Evolutionary conservation across 2,797 vertebrate species (phyloP).

Genomic region (Antrozous pallidus): DNA sequence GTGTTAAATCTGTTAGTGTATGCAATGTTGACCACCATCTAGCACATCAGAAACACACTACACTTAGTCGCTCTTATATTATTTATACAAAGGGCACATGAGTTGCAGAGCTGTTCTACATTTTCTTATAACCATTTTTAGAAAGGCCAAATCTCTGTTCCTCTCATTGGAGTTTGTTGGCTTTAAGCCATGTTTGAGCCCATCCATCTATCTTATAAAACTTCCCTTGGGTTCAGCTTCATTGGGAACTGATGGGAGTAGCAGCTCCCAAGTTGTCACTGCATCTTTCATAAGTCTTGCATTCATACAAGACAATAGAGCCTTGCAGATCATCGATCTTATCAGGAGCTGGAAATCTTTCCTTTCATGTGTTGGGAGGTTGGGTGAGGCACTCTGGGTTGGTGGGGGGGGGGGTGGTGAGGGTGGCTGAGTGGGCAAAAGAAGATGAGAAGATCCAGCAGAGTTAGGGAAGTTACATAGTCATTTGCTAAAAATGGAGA

Average conservation of each 20-base stretch:
- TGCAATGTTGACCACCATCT: not conserved
- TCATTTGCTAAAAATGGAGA: constrained; percentile 46
- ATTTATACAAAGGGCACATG: not conserved
- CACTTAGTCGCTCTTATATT: not conserved
- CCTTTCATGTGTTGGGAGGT: not conserved
- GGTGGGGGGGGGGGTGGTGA: not conserved
- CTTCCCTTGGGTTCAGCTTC: not conserved
- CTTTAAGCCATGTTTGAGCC: not conserved
- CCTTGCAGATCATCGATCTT: not conserved
- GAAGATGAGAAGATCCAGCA: constrained; percentile 10
- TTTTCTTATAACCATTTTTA: not conserved
- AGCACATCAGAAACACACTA: not conserved
- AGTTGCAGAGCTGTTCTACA: not conserved
- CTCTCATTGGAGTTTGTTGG: not conserved
- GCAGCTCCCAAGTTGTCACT: not conserved
- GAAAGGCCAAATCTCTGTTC: not conserved
- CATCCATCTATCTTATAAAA: not conserved
- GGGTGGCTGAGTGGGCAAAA: not conserved
- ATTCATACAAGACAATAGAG: not conserved
- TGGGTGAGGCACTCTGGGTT: not conserved
- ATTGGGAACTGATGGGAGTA: not conserved
- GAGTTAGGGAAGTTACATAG: not conserved
- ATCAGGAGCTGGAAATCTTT: not conserved
- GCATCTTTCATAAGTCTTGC: not conserved
- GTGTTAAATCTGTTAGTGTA: not conserved